phyloP scores from a whole-genome alignment of 2,113 vertebrate genomes.

The Plestiodon gilberti region DNA sequence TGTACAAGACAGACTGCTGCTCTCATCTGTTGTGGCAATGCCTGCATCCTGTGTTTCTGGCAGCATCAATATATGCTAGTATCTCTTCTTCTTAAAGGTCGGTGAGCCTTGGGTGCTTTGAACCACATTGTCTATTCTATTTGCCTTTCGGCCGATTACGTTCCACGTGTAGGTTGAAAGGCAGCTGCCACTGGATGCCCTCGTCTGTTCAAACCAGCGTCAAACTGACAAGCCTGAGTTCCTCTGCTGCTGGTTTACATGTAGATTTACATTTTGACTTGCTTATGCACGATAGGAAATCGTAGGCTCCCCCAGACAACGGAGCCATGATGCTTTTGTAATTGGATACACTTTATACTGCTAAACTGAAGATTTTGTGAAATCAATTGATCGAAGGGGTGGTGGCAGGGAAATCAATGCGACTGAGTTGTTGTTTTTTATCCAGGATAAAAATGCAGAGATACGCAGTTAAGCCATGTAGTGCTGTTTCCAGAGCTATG shows the following conservation, averaged over 20 bases:
- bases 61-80: not conserved
- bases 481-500: conserved; percentile 55
- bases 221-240: not conserved
- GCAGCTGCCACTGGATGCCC: conserved; percentile 17
- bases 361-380: conserved; percentile 75
- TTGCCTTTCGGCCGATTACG: not conserved
- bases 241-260: not conserved
- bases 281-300: conserved; percentile 16
- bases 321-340: conserved; percentile 52
- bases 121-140: not conserved
- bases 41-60: not conserved
- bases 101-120: conserved; percentile 21
- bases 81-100: conserved; percentile 27
- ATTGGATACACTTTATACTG: conserved; percentile 52
- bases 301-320: not conserved
- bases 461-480: conserved; percentile 74
- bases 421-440: conserved; percentile 52
- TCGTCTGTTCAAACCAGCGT: conserved; percentile 15
- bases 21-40: not conserved
- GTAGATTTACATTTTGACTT: not conserved
- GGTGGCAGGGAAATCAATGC: conserved; percentile 70
- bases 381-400: conserved; percentile 73
- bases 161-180: not conserved
- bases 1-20: not conserved
- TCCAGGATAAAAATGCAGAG: conserved; percentile 73